These are phyloP conservation scores for Rhysida immarginata DNA, from an alignment of 1,140 invertebrate species.

Conservation along the genomic window DNA sequence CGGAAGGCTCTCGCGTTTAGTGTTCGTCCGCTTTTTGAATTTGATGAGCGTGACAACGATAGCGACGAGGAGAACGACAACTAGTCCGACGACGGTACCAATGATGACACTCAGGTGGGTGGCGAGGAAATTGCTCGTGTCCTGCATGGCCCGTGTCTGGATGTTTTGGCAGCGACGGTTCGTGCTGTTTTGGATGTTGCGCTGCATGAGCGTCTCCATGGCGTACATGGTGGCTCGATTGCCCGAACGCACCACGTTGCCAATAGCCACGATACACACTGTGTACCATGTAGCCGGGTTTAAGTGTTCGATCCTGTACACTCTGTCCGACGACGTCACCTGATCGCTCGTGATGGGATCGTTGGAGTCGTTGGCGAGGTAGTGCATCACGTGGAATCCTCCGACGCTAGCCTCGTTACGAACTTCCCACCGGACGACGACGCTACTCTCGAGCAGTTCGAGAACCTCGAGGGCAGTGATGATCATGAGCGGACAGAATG, in stretches of 20 bases:
- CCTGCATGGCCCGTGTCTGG: constrained; percentile 13
- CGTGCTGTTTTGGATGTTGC: constrained; percentile 1
- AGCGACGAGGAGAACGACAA: constrained; percentile 64
- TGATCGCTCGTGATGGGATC: constrained; percentile 49
- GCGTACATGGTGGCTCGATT: constrained; percentile 15
- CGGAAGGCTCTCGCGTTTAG: constrained; percentile 43
- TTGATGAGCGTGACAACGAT: constrained; percentile 70
- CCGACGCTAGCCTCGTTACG: constrained; percentile 68
- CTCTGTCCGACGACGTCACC: constrained; percentile 47
- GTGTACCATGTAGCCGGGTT: constrained; percentile 59
- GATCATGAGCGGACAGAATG: constrained; percentile 64
- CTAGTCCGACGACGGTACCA: constrained; percentile 65
- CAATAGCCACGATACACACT: constrained; percentile 67
- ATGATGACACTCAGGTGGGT: constrained; percentile 59
- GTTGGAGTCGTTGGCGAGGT: constrained; percentile 33
- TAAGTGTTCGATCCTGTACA: constrained; percentile 52
- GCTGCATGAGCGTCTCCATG: neutral
- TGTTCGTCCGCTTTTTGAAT: constrained; percentile 54
- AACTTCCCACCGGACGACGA: constrained; percentile 74
- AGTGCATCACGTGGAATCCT: constrained; percentile 72
- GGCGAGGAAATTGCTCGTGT: constrained; percentile 12
- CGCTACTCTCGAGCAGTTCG: constrained; percentile 73
- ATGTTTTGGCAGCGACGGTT: neutral
- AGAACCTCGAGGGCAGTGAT: constrained; percentile 65
- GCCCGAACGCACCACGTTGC: constrained; percentile 39